Base-by-base conservation (phyloP, 1,140 invertebrate species). In the Lasioglossum albipes region DNA sequence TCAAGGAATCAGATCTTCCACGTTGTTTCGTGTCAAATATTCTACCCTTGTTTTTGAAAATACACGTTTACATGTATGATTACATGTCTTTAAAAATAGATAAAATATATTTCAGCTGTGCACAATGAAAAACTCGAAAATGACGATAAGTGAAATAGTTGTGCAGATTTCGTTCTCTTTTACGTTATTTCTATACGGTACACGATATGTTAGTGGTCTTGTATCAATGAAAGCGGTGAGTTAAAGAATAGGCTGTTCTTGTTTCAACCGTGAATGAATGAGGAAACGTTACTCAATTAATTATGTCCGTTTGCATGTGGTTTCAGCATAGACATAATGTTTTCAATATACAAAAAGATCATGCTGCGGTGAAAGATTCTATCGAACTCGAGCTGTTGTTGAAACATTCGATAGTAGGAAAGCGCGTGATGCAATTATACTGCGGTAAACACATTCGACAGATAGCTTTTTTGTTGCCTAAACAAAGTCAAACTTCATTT, bases 301-400 rank as follows among this genome's bases (percentile, higher is more conserved):
- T 20, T 0, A 4, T 20, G 20, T 57, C 52, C 16, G 5, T 20
- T n/a, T 59, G 4, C 57, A n/a, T n/a, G 20, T n/a, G 57, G 6
- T 6, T 36, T 22, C 10, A 83, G n/a, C n/a, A n/a, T n/a, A n/a
- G n/a, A n/a, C n/a, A n/a, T n/a, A n/a, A n/a, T n/a, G n/a, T n/a
- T n/a, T n/a, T n/a, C n/a, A n/a, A n/a, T n/a, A n/a, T n/a, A n/a
- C 16, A 4, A 13, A 31, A 0, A 1, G 61, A 75, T 10, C 41
- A 67, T 9, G 10, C 13, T 4, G 13, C 1, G 0, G 22, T 75
- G 22, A 7, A 75, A 9, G 42, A 80, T 22, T 5, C 59, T 20
- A 27, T 7, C 0, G 77, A 83, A n/a, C 4, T 42, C 16, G 22
- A 69, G 7, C 65, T 83, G 41, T 10, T 75, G 6, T 31, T 49